A percentile compares a stretch with the other conserved stretches of the same genome.
phyloP scores from a whole-genome alignment of 1,140 invertebrate genomes.

The Colletes latitarsis region DNA sequence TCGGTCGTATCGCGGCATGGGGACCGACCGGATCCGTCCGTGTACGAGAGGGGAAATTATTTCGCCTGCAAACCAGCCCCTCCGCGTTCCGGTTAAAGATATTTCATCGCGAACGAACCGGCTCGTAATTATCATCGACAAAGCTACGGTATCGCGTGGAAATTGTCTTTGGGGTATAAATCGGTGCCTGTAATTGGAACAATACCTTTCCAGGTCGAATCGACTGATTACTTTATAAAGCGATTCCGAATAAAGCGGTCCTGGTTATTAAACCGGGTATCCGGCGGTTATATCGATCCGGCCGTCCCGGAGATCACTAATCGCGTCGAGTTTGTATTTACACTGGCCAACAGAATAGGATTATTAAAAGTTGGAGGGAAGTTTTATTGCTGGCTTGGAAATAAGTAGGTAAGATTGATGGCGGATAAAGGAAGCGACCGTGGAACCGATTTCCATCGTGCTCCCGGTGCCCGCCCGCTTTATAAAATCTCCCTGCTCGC shows the following conservation, averaged over 20 bases:
- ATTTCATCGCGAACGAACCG: conserved; percentile 33
- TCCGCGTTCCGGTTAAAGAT: conserved; percentile 19
- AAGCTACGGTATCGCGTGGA: conserved; percentile 16
- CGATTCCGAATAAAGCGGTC: conserved; percentile 12
- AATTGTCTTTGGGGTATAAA: conserved; percentile 32
- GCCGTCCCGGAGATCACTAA: conserved; percentile 15
- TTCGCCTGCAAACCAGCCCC: background rate
- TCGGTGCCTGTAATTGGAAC: conserved; percentile 41
- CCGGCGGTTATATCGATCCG: conserved; percentile 23
- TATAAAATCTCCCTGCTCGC: background rate
- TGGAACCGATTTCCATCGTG: background rate
- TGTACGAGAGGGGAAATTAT: conserved; percentile 21
- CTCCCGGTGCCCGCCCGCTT: background rate
- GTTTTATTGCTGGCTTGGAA: conserved; percentile 30
- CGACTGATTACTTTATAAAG: conserved; percentile 36
- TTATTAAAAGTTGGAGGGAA: conserved; percentile 37
- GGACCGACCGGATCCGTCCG: background rate
- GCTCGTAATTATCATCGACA: conserved; percentile 36
- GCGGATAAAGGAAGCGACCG: background rate
- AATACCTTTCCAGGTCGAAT: conserved; percentile 17
- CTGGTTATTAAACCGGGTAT: conserved; percentile 39
- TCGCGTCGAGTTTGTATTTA: conserved; percentile 37
- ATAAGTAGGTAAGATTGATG: background rate
- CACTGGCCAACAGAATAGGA: conserved; percentile 19
- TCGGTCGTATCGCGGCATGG: background rate